These are phyloP conservation scores for Channa striata DNA, from an alignment of 2,797 vertebrate species.

Conservation along the genomic window DNA sequence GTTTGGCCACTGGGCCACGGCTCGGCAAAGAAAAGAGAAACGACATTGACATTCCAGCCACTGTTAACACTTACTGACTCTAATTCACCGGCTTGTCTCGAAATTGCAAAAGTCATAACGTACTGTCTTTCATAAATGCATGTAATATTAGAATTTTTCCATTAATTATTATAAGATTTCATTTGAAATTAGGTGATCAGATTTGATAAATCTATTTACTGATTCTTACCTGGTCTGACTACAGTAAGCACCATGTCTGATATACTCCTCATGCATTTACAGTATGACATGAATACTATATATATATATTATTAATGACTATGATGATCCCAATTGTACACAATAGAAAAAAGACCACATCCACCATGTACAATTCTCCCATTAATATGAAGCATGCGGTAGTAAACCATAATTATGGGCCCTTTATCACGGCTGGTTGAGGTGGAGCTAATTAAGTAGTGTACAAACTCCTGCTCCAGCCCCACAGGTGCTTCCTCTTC, in stretches of 20 bases:
- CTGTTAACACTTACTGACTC: not conserved
- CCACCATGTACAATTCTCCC: too few species aligned
- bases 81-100: conserved; percentile 2
- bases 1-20: conserved; percentile 42
- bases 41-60: conserved; percentile 44
- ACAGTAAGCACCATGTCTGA: not conserved
- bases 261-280: not conserved
- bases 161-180: not conserved
- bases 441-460: not conserved
- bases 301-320: too few species aligned
- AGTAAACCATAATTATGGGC: too few species aligned
- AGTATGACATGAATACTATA: not conserved
- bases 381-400: too few species aligned
- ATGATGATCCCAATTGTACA: too few species aligned
- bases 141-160: not conserved
- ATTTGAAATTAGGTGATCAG: not conserved
- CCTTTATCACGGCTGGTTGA: not conserved
- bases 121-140: not conserved
- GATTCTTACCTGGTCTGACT: not conserved
- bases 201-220: not conserved
- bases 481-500: not conserved
- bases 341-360: too few species aligned
- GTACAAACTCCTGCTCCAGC: not conserved
- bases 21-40: conserved; percentile 24
- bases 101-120: not conserved